Evolutionary conservation across 2,113 vertebrate species (phyloP), one percentile per base, ranked within the genome.

Genomic region (Cisticola juncidis): DNA sequence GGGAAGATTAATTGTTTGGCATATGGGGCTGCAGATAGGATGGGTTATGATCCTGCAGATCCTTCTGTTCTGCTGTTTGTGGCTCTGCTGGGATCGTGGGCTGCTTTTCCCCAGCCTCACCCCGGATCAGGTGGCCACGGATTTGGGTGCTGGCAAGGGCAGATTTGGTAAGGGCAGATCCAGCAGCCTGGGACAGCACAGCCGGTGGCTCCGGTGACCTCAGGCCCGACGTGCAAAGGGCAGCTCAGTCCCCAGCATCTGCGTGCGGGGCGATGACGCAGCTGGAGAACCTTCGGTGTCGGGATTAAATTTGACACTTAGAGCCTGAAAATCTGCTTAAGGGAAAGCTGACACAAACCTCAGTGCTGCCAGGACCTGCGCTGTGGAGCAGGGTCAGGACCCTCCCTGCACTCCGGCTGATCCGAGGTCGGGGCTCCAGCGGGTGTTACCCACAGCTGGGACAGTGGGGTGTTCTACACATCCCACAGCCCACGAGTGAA

Each of bases 11-110:
- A 45, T 35, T 11, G 38, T 47, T 61, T 65, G 78, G 78, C 86
- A 48, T 38, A 28, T 26, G 78, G 88, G 38, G 73, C 20, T 4
- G 31, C 82, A 53, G 79, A 50, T 2, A 65, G 71, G 51, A 18
- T 7, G 51, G 78, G 70, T 29, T 66, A 9, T 35, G 86, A 33
- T 42, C 77, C 72, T 33, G 73, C 28, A 61, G 15, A 81, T 29
- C 83, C 76, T 48, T 35, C 57, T 74, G 88, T 20, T 64, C 3
- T 6, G 1, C 35, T 21, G 21, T 18, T 12, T 0, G 23, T 5
- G 1, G 79, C 48, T 66, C 57, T 0, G 1, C 11, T 4, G 70
- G 1, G 1, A 11, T 2, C 0, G 1, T 1, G n/a, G 33, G 35
- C 48, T 76, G 53, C 20, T 74, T 29, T 16, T 2, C 42, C 56